These are phyloP conservation scores for Zaprionus nigranus DNA, from an alignment of 1,140 invertebrate species.

Conservation along the genomic window DNA sequence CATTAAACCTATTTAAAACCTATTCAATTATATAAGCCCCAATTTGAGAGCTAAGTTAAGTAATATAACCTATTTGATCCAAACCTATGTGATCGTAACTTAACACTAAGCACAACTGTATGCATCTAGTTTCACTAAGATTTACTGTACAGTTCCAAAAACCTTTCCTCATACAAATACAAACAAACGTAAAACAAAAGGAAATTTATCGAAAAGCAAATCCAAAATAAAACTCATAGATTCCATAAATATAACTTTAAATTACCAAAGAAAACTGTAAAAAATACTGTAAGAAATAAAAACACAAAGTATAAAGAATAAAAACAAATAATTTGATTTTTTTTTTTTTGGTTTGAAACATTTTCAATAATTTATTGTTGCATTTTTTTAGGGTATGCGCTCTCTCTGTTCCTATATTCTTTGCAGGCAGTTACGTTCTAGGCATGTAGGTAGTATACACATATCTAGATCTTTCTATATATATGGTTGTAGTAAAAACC, in stretches of 20 bases:
- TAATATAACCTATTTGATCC: no score
- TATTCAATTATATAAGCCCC: no score
- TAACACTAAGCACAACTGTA: no score
- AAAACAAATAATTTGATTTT: constrained; percentile 29
- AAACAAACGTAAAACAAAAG: background rate
- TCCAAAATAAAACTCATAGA: background rate
- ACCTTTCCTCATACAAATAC: background rate
- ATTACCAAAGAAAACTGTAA: background rate
- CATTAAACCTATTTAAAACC: no score
- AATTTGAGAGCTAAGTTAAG: no score
- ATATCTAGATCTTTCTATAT: constrained; percentile 21
- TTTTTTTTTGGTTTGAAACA: constrained; percentile 66
- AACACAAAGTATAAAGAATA: background rate
- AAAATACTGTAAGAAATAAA: constrained; percentile 20
- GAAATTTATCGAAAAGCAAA: background rate
- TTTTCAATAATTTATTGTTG: constrained; percentile 68
- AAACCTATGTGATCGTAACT: no score
- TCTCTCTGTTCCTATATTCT: constrained; percentile 17
- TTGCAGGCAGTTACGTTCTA: constrained; percentile 23
- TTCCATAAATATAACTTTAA: no score
- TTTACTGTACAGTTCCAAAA: background rate
- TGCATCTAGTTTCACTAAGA: no score
- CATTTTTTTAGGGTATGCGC: constrained; percentile 29
- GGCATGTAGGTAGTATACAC: constrained; percentile 13
- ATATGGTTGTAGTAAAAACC: constrained; percentile 21